Conservation (phyloP, 2,888 invertebrate genomes). For the Venusia cambrica region DNA sequence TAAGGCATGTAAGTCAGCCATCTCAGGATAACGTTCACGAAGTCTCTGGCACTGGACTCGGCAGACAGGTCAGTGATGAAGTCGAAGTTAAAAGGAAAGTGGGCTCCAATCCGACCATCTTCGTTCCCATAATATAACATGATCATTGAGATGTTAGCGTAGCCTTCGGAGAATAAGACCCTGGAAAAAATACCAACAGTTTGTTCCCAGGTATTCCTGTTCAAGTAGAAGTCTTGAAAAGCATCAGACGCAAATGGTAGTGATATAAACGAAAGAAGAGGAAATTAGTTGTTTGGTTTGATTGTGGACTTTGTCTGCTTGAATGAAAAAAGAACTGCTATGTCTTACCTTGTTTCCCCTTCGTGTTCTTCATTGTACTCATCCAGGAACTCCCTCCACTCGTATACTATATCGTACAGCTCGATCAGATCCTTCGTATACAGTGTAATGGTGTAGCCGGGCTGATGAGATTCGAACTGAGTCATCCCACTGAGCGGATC, state of each 20-base stretch:
- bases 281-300: too few species aligned
- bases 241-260: too few species aligned
- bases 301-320: too few species aligned
- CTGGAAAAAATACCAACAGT: constrained; percentile 53
- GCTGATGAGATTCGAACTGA: constrained; percentile 70
- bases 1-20: constrained; percentile 83
- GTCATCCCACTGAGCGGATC: constrained; percentile 71
- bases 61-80: constrained; percentile 74
- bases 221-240: too few species aligned
- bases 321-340: not conserved
- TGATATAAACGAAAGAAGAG: too few species aligned
- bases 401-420: constrained; percentile 76
- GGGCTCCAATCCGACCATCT: constrained; percentile 63
- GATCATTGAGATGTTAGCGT: constrained; percentile 74
- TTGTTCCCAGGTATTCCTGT: too few species aligned
- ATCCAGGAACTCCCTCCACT: constrained; percentile 81
- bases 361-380: constrained; percentile 59
- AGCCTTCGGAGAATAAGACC: constrained; percentile 83
- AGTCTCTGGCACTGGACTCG: constrained; percentile 66
- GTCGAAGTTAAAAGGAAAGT: constrained; percentile 85
- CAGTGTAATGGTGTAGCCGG: constrained; percentile 80
- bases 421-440: constrained; percentile 83
- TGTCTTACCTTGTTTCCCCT: constrained; percentile 63
- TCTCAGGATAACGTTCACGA: constrained; percentile 69
- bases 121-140: constrained; percentile 83